A percentile compares a stretch with the other conserved stretches of the same genome.
Conservation (phyloP, 2,888 invertebrate species). For the Drosophila anomelani region DNA sequence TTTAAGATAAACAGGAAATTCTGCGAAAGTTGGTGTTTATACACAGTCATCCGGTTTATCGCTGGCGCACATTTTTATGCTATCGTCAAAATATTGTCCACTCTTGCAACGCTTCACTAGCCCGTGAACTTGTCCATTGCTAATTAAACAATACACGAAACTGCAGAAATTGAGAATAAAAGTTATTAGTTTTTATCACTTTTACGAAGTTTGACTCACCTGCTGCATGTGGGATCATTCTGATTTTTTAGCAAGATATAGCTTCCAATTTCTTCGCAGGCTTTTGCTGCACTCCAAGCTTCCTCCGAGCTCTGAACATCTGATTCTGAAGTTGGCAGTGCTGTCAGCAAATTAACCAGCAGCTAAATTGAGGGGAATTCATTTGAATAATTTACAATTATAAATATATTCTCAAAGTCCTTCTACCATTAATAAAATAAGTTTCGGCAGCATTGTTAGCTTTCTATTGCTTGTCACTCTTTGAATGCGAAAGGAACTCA, state of each 20-base stretch:
- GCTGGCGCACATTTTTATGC: not conserved
- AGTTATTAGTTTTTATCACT: not conserved
- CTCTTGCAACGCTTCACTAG: not conserved
- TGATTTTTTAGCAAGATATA: not conserved
- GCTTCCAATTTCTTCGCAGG: not conserved
- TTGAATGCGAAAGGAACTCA: not conserved
- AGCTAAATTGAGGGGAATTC: not conserved
- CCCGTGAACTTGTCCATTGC: no score
- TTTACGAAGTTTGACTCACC: not conserved
- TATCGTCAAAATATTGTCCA: conserved; percentile 33
- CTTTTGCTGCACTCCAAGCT: conserved; percentile 9
- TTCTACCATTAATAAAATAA: not conserved
- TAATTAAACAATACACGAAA: not conserved
- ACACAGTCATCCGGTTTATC: conserved; percentile 29
- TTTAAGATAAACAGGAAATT: conserved; percentile 1
- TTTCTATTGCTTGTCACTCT: not conserved
- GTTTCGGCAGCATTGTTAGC: not conserved
- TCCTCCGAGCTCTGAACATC: not conserved
- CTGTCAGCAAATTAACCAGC: not conserved
- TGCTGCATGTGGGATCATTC: conserved; percentile 21
- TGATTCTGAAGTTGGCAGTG: not conserved
- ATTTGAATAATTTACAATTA: no score
- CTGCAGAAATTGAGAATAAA: not conserved
- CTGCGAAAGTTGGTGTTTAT: conserved; percentile 8
- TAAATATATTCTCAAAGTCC: not conserved